Evolutionary conservation across 2,113 vertebrate genomes (phyloP).

Genomic region (Seriola quinqueradiata): DNA sequence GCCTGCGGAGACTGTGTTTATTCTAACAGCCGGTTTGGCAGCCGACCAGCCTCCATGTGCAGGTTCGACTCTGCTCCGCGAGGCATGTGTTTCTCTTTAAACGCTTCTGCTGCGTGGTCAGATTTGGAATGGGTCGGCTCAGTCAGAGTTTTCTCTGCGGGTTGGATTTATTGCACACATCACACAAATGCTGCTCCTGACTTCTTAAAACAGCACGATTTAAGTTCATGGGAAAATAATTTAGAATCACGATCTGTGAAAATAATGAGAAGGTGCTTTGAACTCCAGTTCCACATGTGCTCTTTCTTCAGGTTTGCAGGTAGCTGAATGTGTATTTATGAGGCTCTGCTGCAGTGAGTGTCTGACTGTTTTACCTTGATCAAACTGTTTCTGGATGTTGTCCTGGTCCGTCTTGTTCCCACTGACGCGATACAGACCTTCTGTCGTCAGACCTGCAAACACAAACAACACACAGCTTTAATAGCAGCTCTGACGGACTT

Average conservation of each 20-base stretch:
- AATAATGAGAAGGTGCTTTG: constrained; percentile 30
- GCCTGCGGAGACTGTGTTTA: constrained; percentile 27
- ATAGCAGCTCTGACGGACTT: neutral
- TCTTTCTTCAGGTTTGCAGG: neutral
- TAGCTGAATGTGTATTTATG: constrained; percentile 7
- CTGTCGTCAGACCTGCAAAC: constrained; percentile 75
- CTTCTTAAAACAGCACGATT: constrained; percentile 1
- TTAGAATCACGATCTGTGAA: constrained; percentile 3
- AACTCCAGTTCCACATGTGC: neutral
- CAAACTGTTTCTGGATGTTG: constrained; percentile 82
- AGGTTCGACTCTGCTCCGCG: neutral
- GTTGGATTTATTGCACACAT: constrained; percentile 29
- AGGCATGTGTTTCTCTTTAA: constrained; percentile 41
- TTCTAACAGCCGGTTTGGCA: constrained; percentile 14
- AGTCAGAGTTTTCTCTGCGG: neutral
- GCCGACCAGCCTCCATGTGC: neutral
- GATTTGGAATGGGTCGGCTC: neutral
- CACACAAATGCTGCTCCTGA: constrained; percentile 8
- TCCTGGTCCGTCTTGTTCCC: constrained; percentile 83
- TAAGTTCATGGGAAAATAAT: constrained; percentile 24
- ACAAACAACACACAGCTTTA: constrained; percentile 27
- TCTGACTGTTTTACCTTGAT: constrained; percentile 69
- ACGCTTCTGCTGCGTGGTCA: constrained; percentile 19
- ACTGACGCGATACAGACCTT: constrained; percentile 76
- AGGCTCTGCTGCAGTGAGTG: neutral